Percentiles rank a stretch among this genome's conserved stretches.
phyloP scores from a whole-genome alignment of 2,888 invertebrate genomes.

The Philaethria dido region DNA sequence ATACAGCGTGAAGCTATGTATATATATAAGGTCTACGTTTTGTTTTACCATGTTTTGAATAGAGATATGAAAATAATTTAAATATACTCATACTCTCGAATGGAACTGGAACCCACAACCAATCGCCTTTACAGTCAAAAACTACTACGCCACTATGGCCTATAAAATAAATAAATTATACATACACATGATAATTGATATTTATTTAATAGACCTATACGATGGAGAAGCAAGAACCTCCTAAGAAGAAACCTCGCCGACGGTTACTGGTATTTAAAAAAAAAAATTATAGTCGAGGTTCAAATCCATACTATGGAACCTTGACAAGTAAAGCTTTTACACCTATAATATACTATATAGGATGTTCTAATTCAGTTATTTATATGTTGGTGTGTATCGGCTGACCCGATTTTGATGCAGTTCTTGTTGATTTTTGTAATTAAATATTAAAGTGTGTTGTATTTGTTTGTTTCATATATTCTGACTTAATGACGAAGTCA shows the following conservation, averaged over 20 bases:
- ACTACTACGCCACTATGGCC: too few relatives aligned
- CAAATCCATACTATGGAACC: not conserved
- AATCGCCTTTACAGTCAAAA: too few relatives aligned
- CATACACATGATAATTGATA: not conserved
- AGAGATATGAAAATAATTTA: too few relatives aligned
- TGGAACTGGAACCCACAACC: too few relatives aligned
- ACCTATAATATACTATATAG: too few relatives aligned
- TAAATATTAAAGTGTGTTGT: not conserved
- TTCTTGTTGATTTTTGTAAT: not conserved
- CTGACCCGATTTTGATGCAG: not conserved
- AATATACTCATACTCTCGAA: too few relatives aligned
- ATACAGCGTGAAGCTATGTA: too few relatives aligned
- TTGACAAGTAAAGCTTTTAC: not conserved
- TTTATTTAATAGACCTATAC: not conserved
- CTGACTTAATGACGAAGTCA: not conserved
- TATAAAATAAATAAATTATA: not conserved
- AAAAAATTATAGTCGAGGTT: not conserved
- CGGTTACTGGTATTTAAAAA: not conserved
- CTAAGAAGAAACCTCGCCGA: conserved; percentile 4
- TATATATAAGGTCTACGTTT: too few relatives aligned
- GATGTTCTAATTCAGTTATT: not conserved
- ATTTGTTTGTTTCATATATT: not conserved
- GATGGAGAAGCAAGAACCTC: conserved; percentile 7
- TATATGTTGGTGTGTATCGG: not conserved
- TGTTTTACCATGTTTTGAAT: too few relatives aligned